A percentile compares a stretch with the other conserved stretches of the same genome.
These are phyloP conservation scores for Nipponacmea schrenckii DNA, from an alignment of 2,888 invertebrate species.

Conservation along the genomic window DNA sequence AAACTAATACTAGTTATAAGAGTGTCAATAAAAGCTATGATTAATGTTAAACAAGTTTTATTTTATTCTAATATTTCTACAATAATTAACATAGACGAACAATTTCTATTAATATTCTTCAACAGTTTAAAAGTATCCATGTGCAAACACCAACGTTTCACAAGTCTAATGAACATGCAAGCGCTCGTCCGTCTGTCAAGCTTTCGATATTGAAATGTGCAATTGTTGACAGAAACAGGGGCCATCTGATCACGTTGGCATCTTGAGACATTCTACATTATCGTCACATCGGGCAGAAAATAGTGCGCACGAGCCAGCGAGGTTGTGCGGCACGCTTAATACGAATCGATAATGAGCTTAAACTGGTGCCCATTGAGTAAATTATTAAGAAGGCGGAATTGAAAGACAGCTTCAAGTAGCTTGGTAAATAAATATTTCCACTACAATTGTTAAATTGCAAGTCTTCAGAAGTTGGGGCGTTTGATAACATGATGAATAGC, in stretches of 20 bases:
- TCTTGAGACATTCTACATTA: background rate
- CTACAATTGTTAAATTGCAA: slow-evolving; percentile 8
- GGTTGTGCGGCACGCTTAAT: background rate
- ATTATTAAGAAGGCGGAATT: slow-evolving; percentile 3
- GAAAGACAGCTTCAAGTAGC: slow-evolving; percentile 1
- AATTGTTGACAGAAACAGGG: slow-evolving; percentile 5
- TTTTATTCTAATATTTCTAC: slow-evolving; percentile 1
- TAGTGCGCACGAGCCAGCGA: background rate
- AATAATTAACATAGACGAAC: background rate
- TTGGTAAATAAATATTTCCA: slow-evolving; percentile 9
- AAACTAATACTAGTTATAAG: too few relatives aligned
- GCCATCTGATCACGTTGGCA: background rate
- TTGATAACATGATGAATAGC: background rate
- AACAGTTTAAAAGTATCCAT: slow-evolving; percentile 4
- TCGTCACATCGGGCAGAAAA: background rate
- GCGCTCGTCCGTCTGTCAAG: slow-evolving; percentile 3
- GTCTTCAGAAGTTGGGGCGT: background rate
- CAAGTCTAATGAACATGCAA: background rate
- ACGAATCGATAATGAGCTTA: background rate
- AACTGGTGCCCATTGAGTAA: slow-evolving; percentile 4
- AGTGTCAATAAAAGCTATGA: background rate
- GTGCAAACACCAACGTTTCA: background rate
- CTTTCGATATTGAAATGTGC: slow-evolving; percentile 3
- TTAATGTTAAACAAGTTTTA: slow-evolving; percentile 1
- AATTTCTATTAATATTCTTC: background rate